Evolutionary conservation across 2,113 vertebrate genomes (phyloP), one percentile per base, ranked within the genome.

Genomic region (Oxygymnocypris stewartii): DNA sequence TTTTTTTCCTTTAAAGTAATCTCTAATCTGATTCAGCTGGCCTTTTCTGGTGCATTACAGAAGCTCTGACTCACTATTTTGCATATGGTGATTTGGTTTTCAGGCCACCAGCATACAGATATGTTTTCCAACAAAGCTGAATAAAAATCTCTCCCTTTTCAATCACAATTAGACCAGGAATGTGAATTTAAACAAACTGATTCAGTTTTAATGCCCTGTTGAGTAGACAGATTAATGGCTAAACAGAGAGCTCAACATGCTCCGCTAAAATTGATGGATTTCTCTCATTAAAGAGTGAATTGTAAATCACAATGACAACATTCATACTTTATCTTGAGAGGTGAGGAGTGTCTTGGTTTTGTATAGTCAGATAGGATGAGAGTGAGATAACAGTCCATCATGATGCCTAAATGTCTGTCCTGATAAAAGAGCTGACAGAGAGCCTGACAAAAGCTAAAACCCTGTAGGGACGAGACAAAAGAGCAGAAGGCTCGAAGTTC

Each of bases 341-440:
- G 63, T 37, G 81, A 82, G 81, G 25, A 71, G 44, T 71, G 44
- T 67, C 42, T 54, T 18, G 65, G 71, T 82, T 82, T 82, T 67
- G 63, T 82, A 82, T 71, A 71, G 63, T 82, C 63, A 82, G 81
- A 82, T 71, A 82, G 65, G 65, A 25, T 69, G 42, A 44, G 61
- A 16, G 42, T 51, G 28, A 82, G 63, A 71, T 71, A 51, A 51
- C 81, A 71, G 63, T 82, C 47, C 44, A 82, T 82, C 80, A 51
- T 51, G 42, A 82, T 51, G 63, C 79, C 59, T 47, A 40, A 28
- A 81, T 44, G 16, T 51, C 14, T 51, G 13, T n/a, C 63, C 63
- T n/a, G 63, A 71, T 82, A 69, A 82, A 82, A 82, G 63, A 82
- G 80, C 63, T 82, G 61, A 69, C 80, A 71, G 63, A 81, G 59